These are phyloP conservation scores for Temnothorax rugatulus DNA, from an alignment of 2,888 invertebrate species.

Conservation along the genomic window DNA sequence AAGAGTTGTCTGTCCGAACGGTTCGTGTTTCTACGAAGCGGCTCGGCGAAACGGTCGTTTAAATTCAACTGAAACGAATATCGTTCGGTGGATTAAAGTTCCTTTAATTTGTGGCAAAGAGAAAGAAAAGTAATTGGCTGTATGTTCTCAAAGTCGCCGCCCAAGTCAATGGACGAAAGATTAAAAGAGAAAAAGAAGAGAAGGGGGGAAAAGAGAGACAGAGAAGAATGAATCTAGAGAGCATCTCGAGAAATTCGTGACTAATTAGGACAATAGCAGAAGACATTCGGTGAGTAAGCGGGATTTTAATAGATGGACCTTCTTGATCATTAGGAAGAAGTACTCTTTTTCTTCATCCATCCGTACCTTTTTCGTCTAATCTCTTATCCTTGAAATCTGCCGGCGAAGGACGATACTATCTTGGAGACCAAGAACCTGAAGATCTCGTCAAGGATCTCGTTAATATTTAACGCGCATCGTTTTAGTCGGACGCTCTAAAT, in stretches of 20 bases:
- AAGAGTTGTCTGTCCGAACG: not conserved
- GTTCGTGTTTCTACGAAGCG: not conserved
- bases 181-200: slow-evolving; percentile 58
- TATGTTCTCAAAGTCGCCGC: slow-evolving; percentile 41
- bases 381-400: slow-evolving; percentile 48
- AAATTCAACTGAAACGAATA: slow-evolving; percentile 35
- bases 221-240: slow-evolving; percentile 53
- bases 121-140: slow-evolving; percentile 61
- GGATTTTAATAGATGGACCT: slow-evolving; percentile 74
- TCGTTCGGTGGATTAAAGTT: slow-evolving; percentile 51
- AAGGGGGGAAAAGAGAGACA: not conserved
- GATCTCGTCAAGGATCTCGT: slow-evolving; percentile 23
- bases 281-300: slow-evolving; percentile 72
- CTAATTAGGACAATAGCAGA: slow-evolving; percentile 78
- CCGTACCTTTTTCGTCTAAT: slow-evolving; percentile 57
- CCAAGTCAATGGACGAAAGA: slow-evolving; percentile 47
- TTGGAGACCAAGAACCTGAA: slow-evolving; percentile 6
- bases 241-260: slow-evolving; percentile 75
- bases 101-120: slow-evolving; percentile 55
- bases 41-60: slow-evolving; percentile 34
- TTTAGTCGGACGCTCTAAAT: not conserved
- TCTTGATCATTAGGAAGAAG: slow-evolving; percentile 72
- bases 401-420: slow-evolving; percentile 60
- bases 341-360: slow-evolving; percentile 62
- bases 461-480: slow-evolving; percentile 18